These are phyloP conservation scores for Poliocrania exsul DNA, from an alignment of 2,797 vertebrate genomes.

Conservation along the genomic window DNA sequence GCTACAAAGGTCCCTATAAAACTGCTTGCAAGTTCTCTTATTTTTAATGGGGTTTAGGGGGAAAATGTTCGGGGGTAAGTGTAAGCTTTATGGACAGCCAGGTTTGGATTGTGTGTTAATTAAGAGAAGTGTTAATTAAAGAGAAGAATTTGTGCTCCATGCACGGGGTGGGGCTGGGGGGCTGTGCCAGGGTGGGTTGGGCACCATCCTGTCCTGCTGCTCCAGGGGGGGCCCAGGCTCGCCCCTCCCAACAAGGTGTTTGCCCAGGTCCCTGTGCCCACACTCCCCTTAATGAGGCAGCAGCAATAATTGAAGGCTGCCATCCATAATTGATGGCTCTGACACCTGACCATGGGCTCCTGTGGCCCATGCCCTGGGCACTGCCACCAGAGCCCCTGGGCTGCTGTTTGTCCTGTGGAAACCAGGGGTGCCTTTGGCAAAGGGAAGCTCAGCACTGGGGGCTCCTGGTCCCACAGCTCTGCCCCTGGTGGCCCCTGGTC, in stretches of 20 bases:
- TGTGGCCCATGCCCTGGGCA: accelerated
- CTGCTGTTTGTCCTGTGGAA: accelerated
- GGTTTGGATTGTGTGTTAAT: not conserved
- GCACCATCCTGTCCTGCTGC: accelerated
- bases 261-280: accelerated
- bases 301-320: not conserved
- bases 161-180: not conserved
- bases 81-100: not conserved
- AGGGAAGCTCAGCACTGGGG: accelerated
- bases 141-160: not conserved
- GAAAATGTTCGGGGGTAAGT: accelerated
- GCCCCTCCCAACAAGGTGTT: not conserved
- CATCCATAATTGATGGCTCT: not conserved
- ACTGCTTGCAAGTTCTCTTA: not conserved
- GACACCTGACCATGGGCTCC: not conserved
- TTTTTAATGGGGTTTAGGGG: not conserved
- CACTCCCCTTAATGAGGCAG: not conserved
- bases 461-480: not conserved
- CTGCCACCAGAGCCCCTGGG: accelerated
- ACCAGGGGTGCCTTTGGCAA: accelerated
- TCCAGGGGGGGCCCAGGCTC: not conserved
- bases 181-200: not conserved
- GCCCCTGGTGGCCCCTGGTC: accelerated
- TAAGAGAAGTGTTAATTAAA: not conserved
- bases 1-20: not conserved